Conservation (phyloP, 2,113 vertebrate species). For the Macrotus californicus region DNA sequence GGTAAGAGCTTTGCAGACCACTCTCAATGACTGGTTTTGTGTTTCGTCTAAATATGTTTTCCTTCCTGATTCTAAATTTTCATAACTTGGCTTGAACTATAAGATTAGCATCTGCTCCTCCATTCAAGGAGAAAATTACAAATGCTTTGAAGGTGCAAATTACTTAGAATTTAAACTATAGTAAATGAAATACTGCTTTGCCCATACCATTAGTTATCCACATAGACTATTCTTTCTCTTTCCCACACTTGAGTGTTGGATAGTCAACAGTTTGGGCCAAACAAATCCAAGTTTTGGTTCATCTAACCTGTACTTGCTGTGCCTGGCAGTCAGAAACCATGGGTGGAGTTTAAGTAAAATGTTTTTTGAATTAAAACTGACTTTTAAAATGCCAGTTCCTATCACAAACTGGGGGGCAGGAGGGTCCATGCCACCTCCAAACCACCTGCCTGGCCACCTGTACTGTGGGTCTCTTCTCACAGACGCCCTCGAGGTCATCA, state of each 20-base stretch:
- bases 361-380: neutral
- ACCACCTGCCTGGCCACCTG: neutral
- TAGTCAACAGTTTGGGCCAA: accelerated
- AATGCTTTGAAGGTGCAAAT: neutral
- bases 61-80: neutral
- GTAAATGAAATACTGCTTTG: neutral
- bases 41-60: neutral
- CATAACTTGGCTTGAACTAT: neutral
- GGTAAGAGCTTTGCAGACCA: no score
- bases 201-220: no score
- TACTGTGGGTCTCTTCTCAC: constrained; percentile 18
- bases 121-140: neutral
- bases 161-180: neutral
- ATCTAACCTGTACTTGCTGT: neutral
- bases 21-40: neutral
- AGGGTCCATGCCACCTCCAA: neutral
- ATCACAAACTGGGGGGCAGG: neutral
- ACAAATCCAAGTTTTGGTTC: neutral
- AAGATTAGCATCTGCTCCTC: neutral
- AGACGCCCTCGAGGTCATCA: constrained; percentile 91
- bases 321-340: accelerated
- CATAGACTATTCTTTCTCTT: neutral
- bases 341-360: neutral
- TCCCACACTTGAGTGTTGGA: neutral
- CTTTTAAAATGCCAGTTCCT: neutral